These are phyloP conservation scores for Lagothrix lagotricha DNA, from an alignment of 2,797 vertebrate species.

Conservation along the genomic window DNA sequence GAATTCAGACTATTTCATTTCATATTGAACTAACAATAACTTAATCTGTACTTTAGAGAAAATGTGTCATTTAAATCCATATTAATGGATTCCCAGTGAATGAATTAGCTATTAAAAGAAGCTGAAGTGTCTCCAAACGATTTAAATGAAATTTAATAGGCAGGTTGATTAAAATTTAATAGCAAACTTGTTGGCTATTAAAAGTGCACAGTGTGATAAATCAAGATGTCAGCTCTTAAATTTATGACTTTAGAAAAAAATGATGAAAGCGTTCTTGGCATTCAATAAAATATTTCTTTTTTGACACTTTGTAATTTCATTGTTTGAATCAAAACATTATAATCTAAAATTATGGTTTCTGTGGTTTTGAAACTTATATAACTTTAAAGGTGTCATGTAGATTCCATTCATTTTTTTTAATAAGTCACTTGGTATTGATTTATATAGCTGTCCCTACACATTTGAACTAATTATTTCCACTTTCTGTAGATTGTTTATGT, in stretches of 20 bases:
- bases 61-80: conserved; percentile 79
- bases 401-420: background rate
- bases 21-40: conserved; percentile 53
- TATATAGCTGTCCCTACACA: background rate
- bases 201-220: conserved; percentile 80
- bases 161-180: conserved; percentile 86
- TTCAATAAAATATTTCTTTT: conserved; percentile 70
- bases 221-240: conserved; percentile 75
- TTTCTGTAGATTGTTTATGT: background rate
- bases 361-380: conserved; percentile 42
- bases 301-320: conserved; percentile 71
- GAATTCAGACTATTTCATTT: conserved; percentile 56
- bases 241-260: conserved; percentile 73
- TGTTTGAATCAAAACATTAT: conserved; percentile 60
- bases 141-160: conserved; percentile 86
- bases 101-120: conserved; percentile 83
- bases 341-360: conserved; percentile 55
- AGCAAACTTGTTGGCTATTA: conserved; percentile 85
- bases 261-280: conserved; percentile 66
- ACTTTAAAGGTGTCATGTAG: background rate
- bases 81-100: conserved; percentile 83
- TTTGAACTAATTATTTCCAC: background rate
- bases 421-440: background rate
- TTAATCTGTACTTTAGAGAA: conserved; percentile 70
- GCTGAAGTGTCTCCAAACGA: conserved; percentile 76